phyloP scores from a whole-genome alignment of 2,113 vertebrate species.

The Psilopsiagon aurifrons region DNA sequence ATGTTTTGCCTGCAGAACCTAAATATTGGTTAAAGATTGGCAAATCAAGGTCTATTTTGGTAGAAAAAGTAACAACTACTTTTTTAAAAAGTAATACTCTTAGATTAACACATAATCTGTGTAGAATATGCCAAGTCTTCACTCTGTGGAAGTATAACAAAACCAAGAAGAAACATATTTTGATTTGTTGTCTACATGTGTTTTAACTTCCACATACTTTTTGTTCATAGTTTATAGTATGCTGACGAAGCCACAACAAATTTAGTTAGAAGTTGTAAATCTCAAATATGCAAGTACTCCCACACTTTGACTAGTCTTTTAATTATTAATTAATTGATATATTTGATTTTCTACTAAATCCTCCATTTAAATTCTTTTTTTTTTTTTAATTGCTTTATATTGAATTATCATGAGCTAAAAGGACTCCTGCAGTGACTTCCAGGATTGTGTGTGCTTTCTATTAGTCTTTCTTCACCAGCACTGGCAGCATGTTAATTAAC shows the following conservation, averaged over 20 bases:
- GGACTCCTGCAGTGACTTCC: not conserved
- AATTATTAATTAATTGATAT: constrained; percentile 6
- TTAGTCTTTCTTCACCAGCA: not conserved
- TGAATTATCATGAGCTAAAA: not conserved
- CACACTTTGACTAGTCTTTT: not conserved
- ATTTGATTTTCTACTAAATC: not conserved
- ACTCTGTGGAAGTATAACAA: not conserved
- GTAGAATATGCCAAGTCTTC: not conserved
- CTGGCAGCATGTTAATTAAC: constrained; percentile 22
- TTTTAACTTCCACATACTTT: not conserved
- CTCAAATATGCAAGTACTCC: not conserved
- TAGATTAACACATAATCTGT: not conserved
- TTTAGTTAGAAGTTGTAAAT: not conserved
- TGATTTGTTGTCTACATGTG: not conserved
- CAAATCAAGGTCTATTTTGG: not conserved
- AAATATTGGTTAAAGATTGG: not conserved
- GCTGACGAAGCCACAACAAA: not conserved
- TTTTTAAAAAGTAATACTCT: not conserved
- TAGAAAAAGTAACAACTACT: not conserved
- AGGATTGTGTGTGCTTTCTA: not conserved
- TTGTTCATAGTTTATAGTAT: not conserved
- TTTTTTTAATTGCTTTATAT: not conserved
- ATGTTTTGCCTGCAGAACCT: not conserved
- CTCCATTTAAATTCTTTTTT: not conserved
- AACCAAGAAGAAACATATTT: not conserved